Evolutionary conservation across 1,140 invertebrate genomes (phyloP), one percentile per base, ranked within the genome.

Genomic region (Camponotus vicinus): DNA sequence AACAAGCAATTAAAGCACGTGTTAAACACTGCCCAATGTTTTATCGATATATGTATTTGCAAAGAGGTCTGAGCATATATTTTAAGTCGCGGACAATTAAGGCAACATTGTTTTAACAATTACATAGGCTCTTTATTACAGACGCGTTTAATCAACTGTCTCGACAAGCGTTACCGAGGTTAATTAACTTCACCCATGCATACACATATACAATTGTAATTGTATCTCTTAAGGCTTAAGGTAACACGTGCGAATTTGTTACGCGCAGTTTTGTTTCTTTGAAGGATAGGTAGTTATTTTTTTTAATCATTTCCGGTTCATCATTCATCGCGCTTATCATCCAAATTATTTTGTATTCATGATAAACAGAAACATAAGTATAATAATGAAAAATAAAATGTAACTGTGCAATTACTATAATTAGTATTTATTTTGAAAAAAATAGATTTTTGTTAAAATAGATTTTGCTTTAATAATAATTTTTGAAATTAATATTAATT

Each of bases 81-180:
- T 57, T 49, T 11, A 55, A 64, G 49, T 42, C 40, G 40, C 61
- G 83, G 52, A 87, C 69, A 76, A 85, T 66, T 79, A 79, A 59
- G 49, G 77, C 27, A 69, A 78, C 45, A 79, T 75, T 83, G 69
- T 83, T 69, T 86, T 18, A 45, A 15, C 40, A 49, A 32, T 66
- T 40, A 66, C 37, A 55, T 78, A 66, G 49, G 27, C 73, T 85
- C 61, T 85, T 77, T 85, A 77, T 66, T 85, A 78, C 32, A 55
- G 37, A 49, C 73, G 15, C 73, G 73, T 78, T 85, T 85, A 85
- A 71, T 85, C 70, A 84, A 79, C 70, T 85, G 59, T 86, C 32
- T 32, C 67, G 66, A 59, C 42, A 66, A 64, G 32, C 55, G 42
- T 75, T 59, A 34, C 32, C 77, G 40, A 82, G 69, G 69, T 75